These are phyloP conservation scores for Rhopalosiphum nymphaeae DNA, from an alignment of 2,888 invertebrate species.

Conservation along the genomic window DNA sequence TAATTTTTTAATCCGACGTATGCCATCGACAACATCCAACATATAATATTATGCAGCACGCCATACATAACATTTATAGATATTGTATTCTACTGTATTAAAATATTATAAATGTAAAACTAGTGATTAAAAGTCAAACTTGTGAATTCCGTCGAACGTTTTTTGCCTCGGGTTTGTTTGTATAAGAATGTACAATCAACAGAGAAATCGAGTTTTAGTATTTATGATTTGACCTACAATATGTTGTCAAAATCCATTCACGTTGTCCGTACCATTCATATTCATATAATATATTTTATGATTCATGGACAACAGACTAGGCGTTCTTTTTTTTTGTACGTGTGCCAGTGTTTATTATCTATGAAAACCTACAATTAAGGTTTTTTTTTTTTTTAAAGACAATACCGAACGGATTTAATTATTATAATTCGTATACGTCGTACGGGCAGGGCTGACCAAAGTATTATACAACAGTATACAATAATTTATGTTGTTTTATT, in stretches of 20 bases:
- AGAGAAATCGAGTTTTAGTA: slow-evolving; percentile 53
- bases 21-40: not conserved
- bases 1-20: not conserved
- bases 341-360: slow-evolving; percentile 61
- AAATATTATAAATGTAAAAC: not conserved
- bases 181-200: slow-evolving; percentile 24
- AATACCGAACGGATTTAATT: slow-evolving; percentile 61
- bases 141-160: slow-evolving; percentile 36
- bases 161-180: slow-evolving; percentile 57
- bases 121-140: slow-evolving; percentile 38
- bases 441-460: slow-evolving; percentile 60
- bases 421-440: slow-evolving; percentile 54
- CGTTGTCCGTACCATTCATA: slow-evolving; percentile 55
- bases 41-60: not conserved
- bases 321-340: slow-evolving; percentile 36
- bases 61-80: not conserved
- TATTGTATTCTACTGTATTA: not conserved
- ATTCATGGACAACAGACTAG: slow-evolving; percentile 59
- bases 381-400: slow-evolving; percentile 52
- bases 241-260: slow-evolving; percentile 57
- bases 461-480: not conserved
- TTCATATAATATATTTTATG: slow-evolving; percentile 60
- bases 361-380: slow-evolving; percentile 63
- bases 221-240: slow-evolving; percentile 56
- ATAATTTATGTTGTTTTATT: slow-evolving; percentile 31